These are phyloP conservation scores for Antheraea assamensis DNA, from an alignment of 2,888 invertebrate genomes.

Conservation along the genomic window DNA sequence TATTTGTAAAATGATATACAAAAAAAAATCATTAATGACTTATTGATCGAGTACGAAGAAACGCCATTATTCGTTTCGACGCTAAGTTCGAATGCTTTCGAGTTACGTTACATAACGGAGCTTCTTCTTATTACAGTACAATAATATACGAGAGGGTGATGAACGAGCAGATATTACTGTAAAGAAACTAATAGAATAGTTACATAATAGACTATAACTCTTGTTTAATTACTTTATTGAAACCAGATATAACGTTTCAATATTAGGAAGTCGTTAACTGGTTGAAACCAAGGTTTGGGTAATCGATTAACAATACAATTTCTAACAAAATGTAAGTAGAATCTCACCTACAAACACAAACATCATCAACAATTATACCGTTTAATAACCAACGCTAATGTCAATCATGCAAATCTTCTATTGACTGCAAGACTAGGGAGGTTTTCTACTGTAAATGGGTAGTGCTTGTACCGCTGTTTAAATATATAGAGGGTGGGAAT, in stretches of 20 bases:
- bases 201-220: background rate
- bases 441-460: too few relatives aligned
- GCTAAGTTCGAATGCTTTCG: background rate
- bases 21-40: background rate
- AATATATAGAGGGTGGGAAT: too few relatives aligned
- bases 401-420: too few relatives aligned
- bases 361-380: too few relatives aligned
- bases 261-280: background rate
- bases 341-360: too few relatives aligned
- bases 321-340: background rate
- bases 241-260: background rate
- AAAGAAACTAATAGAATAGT: background rate
- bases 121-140: conserved; percentile 21
- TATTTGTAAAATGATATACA: conserved; percentile 24
- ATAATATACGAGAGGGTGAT: conserved; percentile 28
- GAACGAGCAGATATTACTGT: background rate
- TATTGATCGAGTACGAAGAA: conserved; percentile 23
- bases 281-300: background rate
- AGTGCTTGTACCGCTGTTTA: too few relatives aligned
- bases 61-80: background rate
- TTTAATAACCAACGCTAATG: too few relatives aligned
- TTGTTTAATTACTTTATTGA: background rate
- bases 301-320: background rate
- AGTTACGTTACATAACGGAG: background rate
- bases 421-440: too few relatives aligned